These are phyloP conservation scores for Phytoseiulus persimilis DNA, from an alignment of 2,888 invertebrate species.

Conservation along the genomic window DNA sequence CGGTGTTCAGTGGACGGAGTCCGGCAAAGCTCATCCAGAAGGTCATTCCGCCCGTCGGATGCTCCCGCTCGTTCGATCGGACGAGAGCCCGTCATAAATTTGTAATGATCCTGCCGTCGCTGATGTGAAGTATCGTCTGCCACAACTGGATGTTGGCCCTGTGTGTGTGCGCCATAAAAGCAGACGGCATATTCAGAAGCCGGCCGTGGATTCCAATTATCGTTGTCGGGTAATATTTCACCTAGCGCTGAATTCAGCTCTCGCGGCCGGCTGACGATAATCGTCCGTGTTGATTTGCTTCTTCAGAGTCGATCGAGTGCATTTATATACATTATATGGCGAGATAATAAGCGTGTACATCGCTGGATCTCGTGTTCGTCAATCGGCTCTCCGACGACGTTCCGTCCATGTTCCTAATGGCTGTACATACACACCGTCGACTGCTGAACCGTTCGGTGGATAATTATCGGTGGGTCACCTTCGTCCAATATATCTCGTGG, in stretches of 20 bases:
- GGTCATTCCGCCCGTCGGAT: not conserved
- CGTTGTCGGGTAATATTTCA: not conserved
- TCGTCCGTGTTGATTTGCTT: not conserved
- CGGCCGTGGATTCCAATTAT: not conserved
- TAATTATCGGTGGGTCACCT: constrained; percentile 5
- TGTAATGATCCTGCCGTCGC: not conserved
- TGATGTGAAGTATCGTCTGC: not conserved
- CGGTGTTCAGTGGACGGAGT: not conserved
- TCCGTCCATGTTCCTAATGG: not conserved
- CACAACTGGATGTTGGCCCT: not conserved
- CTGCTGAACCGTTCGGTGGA: not conserved
- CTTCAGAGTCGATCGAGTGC: not conserved
- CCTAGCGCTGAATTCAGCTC: not conserved
- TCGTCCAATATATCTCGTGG: not conserved
- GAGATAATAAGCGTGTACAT: not conserved
- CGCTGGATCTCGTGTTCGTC: not conserved
- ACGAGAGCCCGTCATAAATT: not conserved
- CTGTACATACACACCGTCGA: not conserved
- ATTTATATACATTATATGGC: constrained; percentile 5
- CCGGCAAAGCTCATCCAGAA: not conserved
- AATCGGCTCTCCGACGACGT: not conserved
- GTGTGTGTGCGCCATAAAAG: not conserved
- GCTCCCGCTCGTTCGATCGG: not conserved
- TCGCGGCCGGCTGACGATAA: not conserved
- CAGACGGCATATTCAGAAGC: not conserved